Conservation (phyloP, 2,797 vertebrate species). For the Trachurus trachurus region DNA sequence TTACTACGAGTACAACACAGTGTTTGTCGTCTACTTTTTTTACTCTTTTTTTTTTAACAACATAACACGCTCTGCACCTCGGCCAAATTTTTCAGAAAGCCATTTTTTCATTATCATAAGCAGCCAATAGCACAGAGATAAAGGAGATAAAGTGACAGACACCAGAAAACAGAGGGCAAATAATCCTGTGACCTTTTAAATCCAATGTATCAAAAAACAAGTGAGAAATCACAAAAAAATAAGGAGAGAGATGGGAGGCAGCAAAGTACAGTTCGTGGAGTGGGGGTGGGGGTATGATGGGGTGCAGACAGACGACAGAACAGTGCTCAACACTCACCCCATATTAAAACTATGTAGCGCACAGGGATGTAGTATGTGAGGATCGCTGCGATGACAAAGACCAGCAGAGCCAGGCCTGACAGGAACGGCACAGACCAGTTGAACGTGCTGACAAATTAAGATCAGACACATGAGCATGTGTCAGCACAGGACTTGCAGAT, state of each 20-base stretch:
- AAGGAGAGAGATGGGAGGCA: neutral
- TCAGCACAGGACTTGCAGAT: neutral
- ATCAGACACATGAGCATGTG: neutral
- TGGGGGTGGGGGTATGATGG: neutral
- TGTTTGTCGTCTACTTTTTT: slow-evolving; percentile 27
- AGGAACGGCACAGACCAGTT: slow-evolving; percentile 98
- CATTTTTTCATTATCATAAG: neutral
- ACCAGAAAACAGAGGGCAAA: neutral
- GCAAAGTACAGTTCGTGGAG: neutral
- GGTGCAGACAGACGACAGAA: neutral
- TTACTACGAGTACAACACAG: slow-evolving; percentile 11
- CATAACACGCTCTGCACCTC: neutral
- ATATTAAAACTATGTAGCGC: slow-evolving; percentile 94
- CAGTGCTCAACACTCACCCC: slow-evolving; percentile 90
- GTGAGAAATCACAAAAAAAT: neutral
- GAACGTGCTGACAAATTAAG: slow-evolving; percentile 88
- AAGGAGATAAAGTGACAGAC: neutral
- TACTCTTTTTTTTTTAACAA: slow-evolving; percentile 50
- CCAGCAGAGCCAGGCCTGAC: slow-evolving; percentile 90
- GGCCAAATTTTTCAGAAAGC: neutral
- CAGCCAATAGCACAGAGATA: neutral
- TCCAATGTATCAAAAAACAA: neutral
- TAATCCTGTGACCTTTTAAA: neutral
- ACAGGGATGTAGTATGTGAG: slow-evolving; percentile 91
- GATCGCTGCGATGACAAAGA: slow-evolving; percentile 86